Percentiles rank a stretch among this genome's conserved stretches.
Conservation (phyloP, 2,113 vertebrate genomes). For the Ictidomys tridecemlineatus region DNA sequence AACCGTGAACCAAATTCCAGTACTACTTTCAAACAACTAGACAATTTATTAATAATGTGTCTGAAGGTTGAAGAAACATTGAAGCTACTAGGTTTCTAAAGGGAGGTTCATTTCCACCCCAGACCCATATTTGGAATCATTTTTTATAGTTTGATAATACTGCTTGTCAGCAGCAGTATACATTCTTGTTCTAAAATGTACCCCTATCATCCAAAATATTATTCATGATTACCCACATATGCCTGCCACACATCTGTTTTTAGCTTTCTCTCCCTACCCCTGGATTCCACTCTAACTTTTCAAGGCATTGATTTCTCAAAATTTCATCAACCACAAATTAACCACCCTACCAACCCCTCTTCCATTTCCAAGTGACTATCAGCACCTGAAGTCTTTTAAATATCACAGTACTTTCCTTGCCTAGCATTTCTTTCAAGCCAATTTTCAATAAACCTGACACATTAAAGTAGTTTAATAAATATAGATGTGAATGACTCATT, state of each 20-base stretch:
- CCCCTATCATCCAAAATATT: slow-evolving; percentile 55
- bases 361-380: slow-evolving; percentile 53
- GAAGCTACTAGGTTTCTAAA: slow-evolving; percentile 25
- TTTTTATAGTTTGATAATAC: slow-evolving; percentile 66
- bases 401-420: not conserved
- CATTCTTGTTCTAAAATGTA: slow-evolving; percentile 71
- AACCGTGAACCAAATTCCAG: not conserved
- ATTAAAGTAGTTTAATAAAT: slow-evolving; percentile 33
- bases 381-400: slow-evolving; percentile 39
- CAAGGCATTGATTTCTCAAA: slow-evolving; percentile 67
- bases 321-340: slow-evolving; percentile 68
- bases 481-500: not conserved
- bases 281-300: slow-evolving; percentile 52
- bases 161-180: slow-evolving; percentile 64
- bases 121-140: slow-evolving; percentile 32
- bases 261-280: slow-evolving; percentile 3
- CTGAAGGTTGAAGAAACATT: slow-evolving; percentile 46
- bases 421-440: not conserved
- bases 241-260: slow-evolving; percentile 66
- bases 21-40: slow-evolving; percentile 29
- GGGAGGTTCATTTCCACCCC: not conserved
- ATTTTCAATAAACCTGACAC: not conserved
- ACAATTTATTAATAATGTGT: not conserved
- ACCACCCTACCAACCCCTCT: not conserved
- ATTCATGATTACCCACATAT: slow-evolving; percentile 55